phyloP scores from a whole-genome alignment of 2,888 invertebrate genomes.

The Philopedon plagiatum region DNA sequence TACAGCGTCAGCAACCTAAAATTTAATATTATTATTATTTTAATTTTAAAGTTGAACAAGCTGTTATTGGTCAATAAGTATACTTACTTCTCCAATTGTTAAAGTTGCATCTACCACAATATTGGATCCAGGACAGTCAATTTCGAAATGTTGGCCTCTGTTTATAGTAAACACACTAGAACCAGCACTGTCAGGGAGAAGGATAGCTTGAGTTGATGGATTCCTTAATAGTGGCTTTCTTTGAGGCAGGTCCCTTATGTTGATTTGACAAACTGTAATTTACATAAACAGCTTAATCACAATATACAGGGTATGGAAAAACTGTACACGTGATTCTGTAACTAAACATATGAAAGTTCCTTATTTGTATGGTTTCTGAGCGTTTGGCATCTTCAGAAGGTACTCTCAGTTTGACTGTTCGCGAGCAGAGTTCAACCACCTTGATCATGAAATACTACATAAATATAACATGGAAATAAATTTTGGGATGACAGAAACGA shows the following conservation, averaged over 20 bases:
- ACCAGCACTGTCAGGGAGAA: constrained; percentile 28
- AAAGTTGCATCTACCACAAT: constrained; percentile 41
- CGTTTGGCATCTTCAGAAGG: too few species aligned
- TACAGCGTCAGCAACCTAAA: constrained; percentile 48
- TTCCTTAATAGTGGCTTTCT: constrained; percentile 47
- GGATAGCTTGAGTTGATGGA: constrained; percentile 25
- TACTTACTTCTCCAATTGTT: constrained; percentile 12
- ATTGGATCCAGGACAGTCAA: constrained; percentile 54
- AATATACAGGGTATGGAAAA: too few species aligned
- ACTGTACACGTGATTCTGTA: too few species aligned
- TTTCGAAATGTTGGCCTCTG: constrained; percentile 39
- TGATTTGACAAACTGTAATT: constrained; percentile 45
- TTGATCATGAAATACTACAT: too few species aligned
- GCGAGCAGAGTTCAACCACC: too few species aligned
- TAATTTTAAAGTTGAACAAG: background rate
- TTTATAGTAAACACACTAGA: constrained; percentile 26
- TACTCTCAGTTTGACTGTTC: too few species aligned
- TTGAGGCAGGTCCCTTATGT: constrained; percentile 39
- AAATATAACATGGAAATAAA: too few species aligned
- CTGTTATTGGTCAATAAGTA: background rate
- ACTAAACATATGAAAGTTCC: too few species aligned
- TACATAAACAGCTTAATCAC: background rate
- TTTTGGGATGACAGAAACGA: too few species aligned
- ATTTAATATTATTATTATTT: background rate
- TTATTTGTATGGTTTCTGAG: too few species aligned